These are phyloP conservation scores for Eremophila alpestris DNA, from an alignment of 2,797 vertebrate species.

Conservation along the genomic window DNA sequence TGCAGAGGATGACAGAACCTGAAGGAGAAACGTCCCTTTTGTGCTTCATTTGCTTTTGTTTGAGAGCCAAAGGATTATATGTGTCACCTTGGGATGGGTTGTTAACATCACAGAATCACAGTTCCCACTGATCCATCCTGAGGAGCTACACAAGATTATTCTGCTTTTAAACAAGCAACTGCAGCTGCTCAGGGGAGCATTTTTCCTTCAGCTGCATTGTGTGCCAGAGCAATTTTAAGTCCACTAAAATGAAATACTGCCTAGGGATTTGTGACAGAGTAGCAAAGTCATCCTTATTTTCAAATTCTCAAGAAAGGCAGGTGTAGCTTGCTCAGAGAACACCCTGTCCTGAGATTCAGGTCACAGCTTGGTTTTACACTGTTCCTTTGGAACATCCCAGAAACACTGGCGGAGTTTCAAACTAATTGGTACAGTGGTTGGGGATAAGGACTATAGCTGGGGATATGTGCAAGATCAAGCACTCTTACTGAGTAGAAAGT, in stretches of 20 bases:
- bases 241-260: conserved; percentile 40
- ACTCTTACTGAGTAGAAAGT: neutral
- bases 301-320: conserved; percentile 2
- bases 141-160: conserved; percentile 35
- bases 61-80: conserved; percentile 22
- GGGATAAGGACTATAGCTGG: fast-evolving
- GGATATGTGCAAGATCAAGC: no score
- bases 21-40: neutral
- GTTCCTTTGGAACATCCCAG: neutral
- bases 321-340: neutral
- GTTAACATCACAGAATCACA: conserved; percentile 18
- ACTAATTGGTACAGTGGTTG: neutral
- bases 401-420: neutral
- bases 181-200: neutral
- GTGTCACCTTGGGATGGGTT: conserved; percentile 18
- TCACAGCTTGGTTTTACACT: neutral
- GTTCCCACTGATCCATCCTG: conserved; percentile 17
- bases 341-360: neutral
- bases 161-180: neutral
- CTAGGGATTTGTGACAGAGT: conserved; percentile 29
- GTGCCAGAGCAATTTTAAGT: conserved; percentile 38
- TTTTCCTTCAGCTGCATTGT: neutral
- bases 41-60: conserved; percentile 9
- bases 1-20: neutral
- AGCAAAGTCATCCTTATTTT: conserved; percentile 7